Base-by-base conservation (phyloP, 2,888 invertebrate species). In the Petrolisthes manimaculis region DNA sequence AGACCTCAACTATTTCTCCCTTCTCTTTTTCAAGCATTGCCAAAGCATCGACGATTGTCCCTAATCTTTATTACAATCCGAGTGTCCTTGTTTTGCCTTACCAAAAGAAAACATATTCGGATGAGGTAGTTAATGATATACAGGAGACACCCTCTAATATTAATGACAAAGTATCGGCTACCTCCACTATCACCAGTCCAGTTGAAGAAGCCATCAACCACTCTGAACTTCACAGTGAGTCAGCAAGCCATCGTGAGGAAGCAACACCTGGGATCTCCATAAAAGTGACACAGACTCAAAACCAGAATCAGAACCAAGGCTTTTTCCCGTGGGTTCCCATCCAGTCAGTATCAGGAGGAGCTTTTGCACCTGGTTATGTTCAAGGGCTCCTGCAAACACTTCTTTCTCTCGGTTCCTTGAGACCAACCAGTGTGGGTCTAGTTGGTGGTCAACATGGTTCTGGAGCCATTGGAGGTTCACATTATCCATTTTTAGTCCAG, bases 251-350 rank as follows among this genome's bases (percentile, higher is more conserved):
- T 56, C 84, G 75, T 8, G 55, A 75, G 37, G 61, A n/a, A 8
- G 37, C n/a, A 0, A 24, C 9, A 5, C 75, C 75, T 12, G 51
- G 54, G 12, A 80, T 86, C 24, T 79, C 71, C 55, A 86, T 86
- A n/a, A 69, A 8, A 3, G 80, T 86, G 12, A 69, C 55, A 55
- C 85, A 86, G 51, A 86, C 69, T 4, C 85, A 86, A 78, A 80
- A 79, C 54, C 85, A 86, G 37, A 67, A 86, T 18, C 85, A 86
- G 71, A 86, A 79, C 67, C 85, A 86, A 37, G 79, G 78, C 4
- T 6, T 71, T n/a, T 8, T 55, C 0, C 75, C 75, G 5, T 84
- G 24, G 77, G 9, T 55, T 3, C 77, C 75, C 5, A 55, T 75
- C 53, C 53, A 24, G 12, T 77, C 75, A 14, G 75, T n/a, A 55